Evolutionary conservation across 2,113 vertebrate species (phyloP), one percentile per base, ranked within the genome.

Genomic region (Penelope pileata): DNA sequence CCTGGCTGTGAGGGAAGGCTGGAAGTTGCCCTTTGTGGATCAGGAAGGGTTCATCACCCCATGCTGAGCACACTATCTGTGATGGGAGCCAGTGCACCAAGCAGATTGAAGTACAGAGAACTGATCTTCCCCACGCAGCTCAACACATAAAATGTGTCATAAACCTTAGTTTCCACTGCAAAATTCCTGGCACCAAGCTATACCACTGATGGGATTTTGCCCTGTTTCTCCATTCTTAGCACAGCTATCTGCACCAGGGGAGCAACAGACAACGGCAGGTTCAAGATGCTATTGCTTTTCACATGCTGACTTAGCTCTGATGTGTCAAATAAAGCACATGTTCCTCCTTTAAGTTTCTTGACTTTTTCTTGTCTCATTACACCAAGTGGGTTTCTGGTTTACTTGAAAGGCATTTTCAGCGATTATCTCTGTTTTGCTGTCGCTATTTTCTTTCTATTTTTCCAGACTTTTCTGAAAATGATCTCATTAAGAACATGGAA

Each of bases 401-500:
- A 64, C 83, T 85, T 91, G 79, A 83, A 90, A 84, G 94, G 34
- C 17, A 59, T 60, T 89, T 94, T 92, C 53, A 42, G 78, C 40
- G 50, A 95, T 96, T 95, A 91, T 84, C 81, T 91, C 88, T 76
- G 76, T 94, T 95, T 91, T 91, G 47, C 59, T 86, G 63, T 63
- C 16, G 2, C 72, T 88, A 24, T 96, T 94, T 95, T 79, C 38
- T 72, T 70, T 84, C 50, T 82, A 29, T 74, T 68, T 63, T 62
- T 47, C 12, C 81, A 80, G 67, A 72, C 45, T 90, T 95, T 83
- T 76, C 66, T 70, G 81, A 95, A 94, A 95, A 93, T 29, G 78
- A 90, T 90, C 93, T 96, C 92, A 96, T 96, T 96, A 96, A 86
- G 78, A 63, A 59, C 5, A 17, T 12, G 69, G 76, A 77, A 62